Conservation (phyloP, 2,113 vertebrate genomes). For the Megaceryle maxima region DNA sequence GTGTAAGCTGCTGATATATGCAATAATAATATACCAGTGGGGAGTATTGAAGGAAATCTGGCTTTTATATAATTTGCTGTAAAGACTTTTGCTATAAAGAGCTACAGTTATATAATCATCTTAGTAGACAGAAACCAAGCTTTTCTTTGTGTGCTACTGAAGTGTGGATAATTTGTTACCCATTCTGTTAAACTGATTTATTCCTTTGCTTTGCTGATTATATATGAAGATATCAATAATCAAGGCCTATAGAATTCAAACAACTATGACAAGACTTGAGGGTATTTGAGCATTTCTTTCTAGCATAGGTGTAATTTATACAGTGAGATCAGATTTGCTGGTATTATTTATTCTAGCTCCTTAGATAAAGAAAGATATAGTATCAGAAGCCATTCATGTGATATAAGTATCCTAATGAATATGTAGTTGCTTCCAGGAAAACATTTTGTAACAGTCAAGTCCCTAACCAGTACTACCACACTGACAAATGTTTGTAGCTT, state of each 20-base stretch:
- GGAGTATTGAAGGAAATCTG: neutral
- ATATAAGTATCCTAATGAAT: neutral
- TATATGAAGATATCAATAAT: neutral
- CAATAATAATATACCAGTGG: constrained; percentile 7
- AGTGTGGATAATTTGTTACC: neutral
- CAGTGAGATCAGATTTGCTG: neutral
- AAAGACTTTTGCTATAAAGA: neutral
- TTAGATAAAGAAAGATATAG: neutral
- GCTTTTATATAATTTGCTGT: constrained; percentile 19
- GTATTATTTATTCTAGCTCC: neutral
- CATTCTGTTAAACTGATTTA: neutral
- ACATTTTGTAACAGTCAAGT: neutral
- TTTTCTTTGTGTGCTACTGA: neutral
- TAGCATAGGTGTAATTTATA: neutral
- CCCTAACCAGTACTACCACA: neutral
- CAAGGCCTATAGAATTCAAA: neutral
- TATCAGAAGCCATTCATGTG: neutral
- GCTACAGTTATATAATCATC: neutral
- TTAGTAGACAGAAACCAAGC: neutral
- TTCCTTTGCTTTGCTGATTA: neutral
- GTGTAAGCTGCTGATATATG: neutral
- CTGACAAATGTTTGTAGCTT: neutral
- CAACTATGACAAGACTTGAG: neutral
- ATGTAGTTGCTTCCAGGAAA: neutral
- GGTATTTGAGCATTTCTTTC: rapidly evolving